Conservation (phyloP, 53 echinoderm and acorn worm species). For the Luidia sarsii region DNA sequence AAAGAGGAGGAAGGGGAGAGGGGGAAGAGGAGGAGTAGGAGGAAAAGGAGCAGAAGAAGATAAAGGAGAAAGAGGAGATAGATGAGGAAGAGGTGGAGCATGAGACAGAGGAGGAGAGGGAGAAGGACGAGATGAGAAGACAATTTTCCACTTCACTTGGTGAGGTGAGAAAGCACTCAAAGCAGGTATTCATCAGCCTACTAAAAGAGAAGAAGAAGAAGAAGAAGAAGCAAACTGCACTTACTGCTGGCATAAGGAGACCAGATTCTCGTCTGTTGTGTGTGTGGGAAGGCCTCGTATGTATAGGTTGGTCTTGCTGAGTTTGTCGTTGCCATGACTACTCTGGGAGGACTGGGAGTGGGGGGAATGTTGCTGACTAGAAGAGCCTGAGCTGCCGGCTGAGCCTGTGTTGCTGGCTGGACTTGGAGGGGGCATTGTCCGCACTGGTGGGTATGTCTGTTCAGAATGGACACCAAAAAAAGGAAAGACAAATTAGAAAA, state of each 20-base stretch:
- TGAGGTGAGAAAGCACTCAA: too few species aligned
- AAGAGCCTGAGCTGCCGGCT: constrained; percentile 82
- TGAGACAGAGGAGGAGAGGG: too few species aligned
- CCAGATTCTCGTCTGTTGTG: constrained; percentile 94
- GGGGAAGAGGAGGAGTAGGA: too few species aligned
- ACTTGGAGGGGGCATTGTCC: constrained; percentile 96
- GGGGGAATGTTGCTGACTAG: constrained; percentile 88
- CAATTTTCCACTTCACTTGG: background rate
- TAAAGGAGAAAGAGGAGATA: too few species aligned
- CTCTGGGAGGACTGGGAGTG: constrained; percentile 85
- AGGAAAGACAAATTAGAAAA: too few species aligned
- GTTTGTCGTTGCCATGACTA: constrained; percentile 81
- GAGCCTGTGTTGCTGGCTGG: constrained; percentile 83
- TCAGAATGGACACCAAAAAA: too few species aligned
- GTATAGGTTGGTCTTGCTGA: constrained; percentile 98
- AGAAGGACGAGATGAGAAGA: background rate
- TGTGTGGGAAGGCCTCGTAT: constrained; percentile 93
- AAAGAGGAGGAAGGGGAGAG: too few species aligned
- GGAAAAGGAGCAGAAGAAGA: too few species aligned
- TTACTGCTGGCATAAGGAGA: constrained; percentile 92
- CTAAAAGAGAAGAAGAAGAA: background rate
- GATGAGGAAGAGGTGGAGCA: too few species aligned
- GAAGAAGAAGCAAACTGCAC: constrained; percentile 6
- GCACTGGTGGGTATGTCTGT: constrained; percentile 88
- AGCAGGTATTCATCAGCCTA: too few species aligned